Evolutionary conservation across 2,113 vertebrate genomes (phyloP), one percentile per base, ranked within the genome.

Genomic region (Tetraodon nigroviridis): DNA sequence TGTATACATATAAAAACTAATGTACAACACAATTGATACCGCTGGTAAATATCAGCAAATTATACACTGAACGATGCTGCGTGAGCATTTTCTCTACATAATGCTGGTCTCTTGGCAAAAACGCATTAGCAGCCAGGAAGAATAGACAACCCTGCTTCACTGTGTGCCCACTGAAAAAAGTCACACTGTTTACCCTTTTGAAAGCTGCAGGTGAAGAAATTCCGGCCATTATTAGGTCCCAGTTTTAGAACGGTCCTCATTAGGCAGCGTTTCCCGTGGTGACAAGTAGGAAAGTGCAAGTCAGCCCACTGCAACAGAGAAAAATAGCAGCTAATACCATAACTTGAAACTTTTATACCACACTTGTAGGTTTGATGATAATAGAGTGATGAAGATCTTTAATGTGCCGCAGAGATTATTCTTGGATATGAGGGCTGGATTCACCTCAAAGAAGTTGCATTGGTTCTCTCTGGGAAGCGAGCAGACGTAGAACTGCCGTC

Each of bases 201-300:
- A 55, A 92, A 78, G 65, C 90, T 86, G 72, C 97, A 98, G 8
- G 89, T 89, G 76, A 93, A 95, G 73, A 98, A 97, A 7, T 91
- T 91, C 53, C 84, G 92, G 21, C 95, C 94, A 3, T 98, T 98
- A 83, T 94, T 99, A 0, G 92, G 92, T 61, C 96, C 96, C 41
- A 92, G 87, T 91, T 98, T 98, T 79, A 98, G 72, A 21, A 97
- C 96, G 0, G 92, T 95, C 80, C 91, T 94, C 92, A 94, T 91
- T 74, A 95, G 61, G 60, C 88, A 91, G 20, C 91, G 90, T 68
- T 91, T 94, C 67, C 89, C 91, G 1, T 99, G 97, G 69, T 86
- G 84, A 87, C 95, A 97, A 66, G 81, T 67, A 1, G 97, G 96
- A 77, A 96, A 97, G 75, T 91, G 86, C 66, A 91, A 60, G 76